Evolutionary conservation across 1,140 invertebrate species (phyloP).

Genomic region (Drosophila arawakana): DNA sequence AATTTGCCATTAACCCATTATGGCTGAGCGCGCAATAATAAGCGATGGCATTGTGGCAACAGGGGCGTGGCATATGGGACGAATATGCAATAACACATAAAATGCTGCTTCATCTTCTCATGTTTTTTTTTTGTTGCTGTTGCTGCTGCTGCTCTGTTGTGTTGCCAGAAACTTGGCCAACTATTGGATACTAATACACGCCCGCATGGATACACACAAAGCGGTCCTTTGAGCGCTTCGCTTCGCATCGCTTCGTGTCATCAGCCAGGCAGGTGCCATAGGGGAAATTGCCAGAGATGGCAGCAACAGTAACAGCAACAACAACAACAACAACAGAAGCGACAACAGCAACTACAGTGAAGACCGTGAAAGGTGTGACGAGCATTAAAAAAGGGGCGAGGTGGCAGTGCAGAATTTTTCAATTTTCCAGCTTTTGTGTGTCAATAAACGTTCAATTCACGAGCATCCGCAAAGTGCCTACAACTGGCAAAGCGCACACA

Average conservation of each 20-base stretch:
- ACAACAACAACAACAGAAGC: slow-evolving; percentile 34
- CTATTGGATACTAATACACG: slow-evolving; percentile 77
- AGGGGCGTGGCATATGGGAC: slow-evolving; percentile 33
- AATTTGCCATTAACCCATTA: slow-evolving; percentile 83
- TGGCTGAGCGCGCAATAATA: slow-evolving; percentile 75
- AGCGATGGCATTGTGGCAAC: slow-evolving; percentile 37
- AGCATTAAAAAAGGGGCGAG: slow-evolving; percentile 50
- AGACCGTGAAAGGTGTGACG: slow-evolving; percentile 58
- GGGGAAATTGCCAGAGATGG: slow-evolving; percentile 54
- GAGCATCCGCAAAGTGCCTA: slow-evolving; percentile 76
- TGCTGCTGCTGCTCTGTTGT: slow-evolving; percentile 2
- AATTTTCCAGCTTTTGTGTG: slow-evolving; percentile 81
- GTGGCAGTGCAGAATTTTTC: slow-evolving; percentile 72
- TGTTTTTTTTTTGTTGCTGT: background rate
- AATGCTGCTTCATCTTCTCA: slow-evolving; percentile 35
- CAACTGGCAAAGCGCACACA: slow-evolving; percentile 62
- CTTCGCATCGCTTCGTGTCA: slow-evolving; percentile 35
- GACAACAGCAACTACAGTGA: slow-evolving; percentile 51
- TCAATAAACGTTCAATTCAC: slow-evolving; percentile 81
- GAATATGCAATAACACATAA: slow-evolving; percentile 82
- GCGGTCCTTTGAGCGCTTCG: slow-evolving; percentile 61
- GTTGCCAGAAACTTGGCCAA: slow-evolving; percentile 52
- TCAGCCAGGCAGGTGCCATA: slow-evolving; percentile 26
- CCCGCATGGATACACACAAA: slow-evolving; percentile 63
- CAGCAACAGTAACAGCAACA: slow-evolving; percentile 40